Base-by-base conservation (phyloP, 30 jellyfish, hydroid and myxozoan species). In the Pelagia noctiluca region DNA sequence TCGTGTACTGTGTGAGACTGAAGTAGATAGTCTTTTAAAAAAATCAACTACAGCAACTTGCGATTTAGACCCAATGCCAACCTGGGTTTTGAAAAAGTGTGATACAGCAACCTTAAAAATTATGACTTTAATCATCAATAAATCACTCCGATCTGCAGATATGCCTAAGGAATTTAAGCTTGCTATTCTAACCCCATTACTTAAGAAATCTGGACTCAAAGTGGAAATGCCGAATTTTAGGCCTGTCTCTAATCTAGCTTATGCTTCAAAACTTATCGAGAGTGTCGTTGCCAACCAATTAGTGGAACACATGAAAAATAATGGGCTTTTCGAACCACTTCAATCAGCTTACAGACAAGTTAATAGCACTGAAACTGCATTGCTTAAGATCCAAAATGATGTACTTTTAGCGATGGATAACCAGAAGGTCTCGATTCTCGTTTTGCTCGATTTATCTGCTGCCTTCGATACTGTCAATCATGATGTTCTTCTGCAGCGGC, bases 131-230 rank as follows among this genome's bases (percentile, higher is more conserved):
- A 82, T 67, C 85, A 81, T 81, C 84, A 81, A 81, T 81, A 67
- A 65, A 65, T 81, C 78, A 33, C 91, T 81, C 67, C 78, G 35
- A 82, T 66, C 85, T 67, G 90, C 90, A 80, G 29, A 80, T 35
- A 80, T 80, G 90, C 82, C 90, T 80, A 63, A 65, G 83, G 90
- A 48, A 64, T 82, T 82, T 68, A 48, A 82, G 92, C 75, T 68
- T 67, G 92, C 92, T 46, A 81, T 81, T 78, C 25, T 81, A 67
- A 81, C 53, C 65, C 91, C 76, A 47, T 67, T n/a, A 33, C 63
- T 83, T 84, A 63, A 71, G 63, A 71, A 84, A 84, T 26, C 61
- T 84, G 82, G 94, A 54, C 82, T 84, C 78, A 82, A 53, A 84
- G 88, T 73, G 82, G 82, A 34, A 73, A 70, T n/a, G 82, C 88